Conservation (phyloP, 1,140 invertebrate species). For the Neuroterus valhalla region DNA sequence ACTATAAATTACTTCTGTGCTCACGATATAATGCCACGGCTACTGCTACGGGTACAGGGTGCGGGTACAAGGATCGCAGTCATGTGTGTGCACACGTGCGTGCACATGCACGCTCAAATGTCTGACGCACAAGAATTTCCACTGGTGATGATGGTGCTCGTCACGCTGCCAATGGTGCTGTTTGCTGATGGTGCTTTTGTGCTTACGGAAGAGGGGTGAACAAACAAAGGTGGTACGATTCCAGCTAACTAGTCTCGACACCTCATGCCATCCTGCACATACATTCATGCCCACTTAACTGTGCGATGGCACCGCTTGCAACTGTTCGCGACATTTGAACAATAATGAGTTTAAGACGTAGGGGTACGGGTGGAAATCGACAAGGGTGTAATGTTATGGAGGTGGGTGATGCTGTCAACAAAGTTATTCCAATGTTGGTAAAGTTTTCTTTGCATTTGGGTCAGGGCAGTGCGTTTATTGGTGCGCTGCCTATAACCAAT, state of each 20-base stretch:
- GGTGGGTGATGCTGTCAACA: too few species aligned
- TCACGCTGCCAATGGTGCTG: slow-evolving; percentile 46
- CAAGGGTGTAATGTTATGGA: too few species aligned
- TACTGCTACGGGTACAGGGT: slow-evolving; percentile 68
- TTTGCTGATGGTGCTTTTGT: slow-evolving; percentile 37
- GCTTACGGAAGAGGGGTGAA: slow-evolving; percentile 48
- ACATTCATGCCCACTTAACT: background rate
- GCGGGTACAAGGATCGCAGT: slow-evolving; percentile 48
- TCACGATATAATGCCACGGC: slow-evolving; percentile 75
- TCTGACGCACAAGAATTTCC: slow-evolving; percentile 9
- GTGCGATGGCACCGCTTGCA: background rate
- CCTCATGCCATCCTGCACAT: background rate
- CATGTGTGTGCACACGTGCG: slow-evolving; percentile 52
- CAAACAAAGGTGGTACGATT: slow-evolving; percentile 62
- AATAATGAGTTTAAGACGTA: background rate
- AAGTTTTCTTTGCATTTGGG: too few species aligned
- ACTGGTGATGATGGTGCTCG: background rate
- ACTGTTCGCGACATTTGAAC: too few species aligned
- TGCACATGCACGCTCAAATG: slow-evolving; percentile 22
- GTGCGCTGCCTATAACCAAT: too few species aligned
- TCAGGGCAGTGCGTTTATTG: too few species aligned
- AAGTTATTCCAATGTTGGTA: too few species aligned
- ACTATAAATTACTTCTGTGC: slow-evolving; percentile 76
- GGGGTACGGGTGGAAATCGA: too few species aligned
- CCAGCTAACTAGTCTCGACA: slow-evolving; percentile 43